Base-by-base conservation (phyloP, 1,140 invertebrate species). In the Caenorhabditis inopinata region DNA sequence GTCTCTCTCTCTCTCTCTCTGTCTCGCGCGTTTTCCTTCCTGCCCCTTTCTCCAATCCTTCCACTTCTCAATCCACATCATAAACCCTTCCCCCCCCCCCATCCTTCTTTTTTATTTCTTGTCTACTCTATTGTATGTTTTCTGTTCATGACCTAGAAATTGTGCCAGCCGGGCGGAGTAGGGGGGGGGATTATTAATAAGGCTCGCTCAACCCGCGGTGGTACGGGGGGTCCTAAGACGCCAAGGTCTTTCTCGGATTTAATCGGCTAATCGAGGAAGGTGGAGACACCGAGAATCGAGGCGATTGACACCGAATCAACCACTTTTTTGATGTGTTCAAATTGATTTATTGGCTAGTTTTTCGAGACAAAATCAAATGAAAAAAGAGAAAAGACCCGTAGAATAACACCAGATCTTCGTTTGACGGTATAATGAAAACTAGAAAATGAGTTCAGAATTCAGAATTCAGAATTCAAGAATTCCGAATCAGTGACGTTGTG, bases 141-240 rank as follows among this genome's bases (percentile, higher is more conserved):
- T 58, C n/a, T 58, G 51, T 58, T 58, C 51, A 58, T 68, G 58
- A 68, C 58, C 58, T 32, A 68, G 58, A 68, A 68, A 68, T 68
- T 29, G 58, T 68, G 58, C 58, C 58, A 68, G 58, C 58, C 58
- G 58, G 58, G n/a, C n/a, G n/a, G n/a, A n/a, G n/a, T n/a, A n/a
- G n/a, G n/a, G n/a, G n/a, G 51, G 49, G 51, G 6, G 58, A 68
- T 68, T 68, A 68, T 68, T 68, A 68, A 68, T 68, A 68, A 68
- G 58, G 38, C 38, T 42, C 38, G 58, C 58, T 68, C 58, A n/a
- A n/a, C 58, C 58, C 58, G 21, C n/a, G 29, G 58, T 35, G 16
- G 12, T 27, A 18, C 32, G 58, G 35, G 11, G 58, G n/a, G 58
- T 68, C 58, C 58, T 21, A 38, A 68, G 58, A 68, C 58, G 25